Evolutionary conservation across 30 jellyfish, hydroid and myxozoan species (phyloP).

Genomic region (Nemopilema nomurai): DNA sequence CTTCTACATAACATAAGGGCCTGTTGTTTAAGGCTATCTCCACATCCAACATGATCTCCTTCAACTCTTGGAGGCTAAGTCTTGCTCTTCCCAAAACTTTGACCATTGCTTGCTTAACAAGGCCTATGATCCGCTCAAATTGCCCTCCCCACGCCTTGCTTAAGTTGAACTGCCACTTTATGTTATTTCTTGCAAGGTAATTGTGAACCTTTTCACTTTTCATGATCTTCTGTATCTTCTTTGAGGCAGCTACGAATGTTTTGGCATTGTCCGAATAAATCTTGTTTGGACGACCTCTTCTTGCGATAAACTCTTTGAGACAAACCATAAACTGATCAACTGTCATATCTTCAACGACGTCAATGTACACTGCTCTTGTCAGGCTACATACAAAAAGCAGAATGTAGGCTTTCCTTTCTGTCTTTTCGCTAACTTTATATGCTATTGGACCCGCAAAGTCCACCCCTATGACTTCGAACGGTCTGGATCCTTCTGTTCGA

Average conservation of each 20-base stretch:
- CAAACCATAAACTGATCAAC: slow-evolving; percentile 57
- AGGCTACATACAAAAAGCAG: slow-evolving; percentile 69
- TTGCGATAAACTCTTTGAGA: slow-evolving; percentile 60
- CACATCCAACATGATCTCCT: slow-evolving; percentile 55
- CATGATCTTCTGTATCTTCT: slow-evolving; percentile 53
- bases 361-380: slow-evolving; percentile 68
- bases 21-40: slow-evolving; percentile 67
- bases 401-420: slow-evolving; percentile 58
- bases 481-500: slow-evolving; percentile 41
- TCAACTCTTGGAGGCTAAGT: slow-evolving; percentile 40
- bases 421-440: slow-evolving; percentile 20
- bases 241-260: slow-evolving; percentile 65
- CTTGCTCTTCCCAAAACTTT: slow-evolving; percentile 55
- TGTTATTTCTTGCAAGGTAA: slow-evolving; percentile 51
- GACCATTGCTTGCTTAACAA: slow-evolving; percentile 71
- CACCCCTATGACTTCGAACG: slow-evolving; percentile 59
- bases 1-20: slow-evolving; percentile 74
- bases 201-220: slow-evolving; percentile 51
- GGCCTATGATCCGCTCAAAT: slow-evolving; percentile 65
- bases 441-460: slow-evolving; percentile 68
- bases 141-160: slow-evolving; percentile 90
- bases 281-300: slow-evolving; percentile 71
- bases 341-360: slow-evolving; percentile 45
- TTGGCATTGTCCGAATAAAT: slow-evolving; percentile 69
- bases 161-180: slow-evolving; percentile 76